A percentile compares a stretch with the other conserved stretches of the same genome.
phyloP scores from a whole-genome alignment of 2,888 invertebrate genomes.

The Monoplex corrugatus region DNA sequence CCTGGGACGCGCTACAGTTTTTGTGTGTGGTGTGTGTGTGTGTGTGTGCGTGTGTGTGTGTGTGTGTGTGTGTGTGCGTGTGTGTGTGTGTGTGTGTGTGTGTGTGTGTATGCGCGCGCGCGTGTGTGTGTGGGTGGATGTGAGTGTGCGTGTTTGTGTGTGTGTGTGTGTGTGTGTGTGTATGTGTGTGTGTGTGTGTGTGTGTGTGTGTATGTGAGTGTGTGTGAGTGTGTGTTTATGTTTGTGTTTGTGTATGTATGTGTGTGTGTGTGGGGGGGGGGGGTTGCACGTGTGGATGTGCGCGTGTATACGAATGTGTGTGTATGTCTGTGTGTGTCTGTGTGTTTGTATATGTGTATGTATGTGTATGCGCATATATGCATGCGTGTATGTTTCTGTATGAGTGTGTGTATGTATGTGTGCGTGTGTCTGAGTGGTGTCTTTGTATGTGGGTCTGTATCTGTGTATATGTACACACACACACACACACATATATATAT shows the following conservation, averaged over 20 bases:
- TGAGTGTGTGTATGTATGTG: not conserved
- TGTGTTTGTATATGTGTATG: not conserved
- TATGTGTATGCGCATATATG: too few relatives aligned
- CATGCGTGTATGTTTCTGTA: too few relatives aligned
- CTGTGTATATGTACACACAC: not conserved
- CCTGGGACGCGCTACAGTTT: too few relatives aligned
- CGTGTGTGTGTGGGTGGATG: not conserved
- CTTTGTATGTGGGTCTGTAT: not conserved
- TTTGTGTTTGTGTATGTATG: too few relatives aligned
- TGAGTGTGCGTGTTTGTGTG: not conserved
- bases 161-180: not conserved
- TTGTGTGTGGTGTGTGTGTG: too few relatives aligned
- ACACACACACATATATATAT: too few relatives aligned
- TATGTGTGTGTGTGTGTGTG: not conserved
- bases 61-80: not conserved
- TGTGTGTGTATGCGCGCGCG: not conserved
- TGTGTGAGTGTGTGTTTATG: not conserved
- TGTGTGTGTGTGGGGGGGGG: too few relatives aligned
- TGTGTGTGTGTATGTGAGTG: constrained; percentile 4
- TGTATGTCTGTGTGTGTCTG: not conserved
- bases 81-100: not conserved
- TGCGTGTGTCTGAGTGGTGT: not conserved
- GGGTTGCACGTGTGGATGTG: too few relatives aligned
- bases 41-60: not conserved
- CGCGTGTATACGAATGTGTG: too few relatives aligned